Percentiles rank a stretch among this genome's conserved stretches.
Conservation (phyloP, 2,888 invertebrate species). For the Ctenicera cuprea region DNA sequence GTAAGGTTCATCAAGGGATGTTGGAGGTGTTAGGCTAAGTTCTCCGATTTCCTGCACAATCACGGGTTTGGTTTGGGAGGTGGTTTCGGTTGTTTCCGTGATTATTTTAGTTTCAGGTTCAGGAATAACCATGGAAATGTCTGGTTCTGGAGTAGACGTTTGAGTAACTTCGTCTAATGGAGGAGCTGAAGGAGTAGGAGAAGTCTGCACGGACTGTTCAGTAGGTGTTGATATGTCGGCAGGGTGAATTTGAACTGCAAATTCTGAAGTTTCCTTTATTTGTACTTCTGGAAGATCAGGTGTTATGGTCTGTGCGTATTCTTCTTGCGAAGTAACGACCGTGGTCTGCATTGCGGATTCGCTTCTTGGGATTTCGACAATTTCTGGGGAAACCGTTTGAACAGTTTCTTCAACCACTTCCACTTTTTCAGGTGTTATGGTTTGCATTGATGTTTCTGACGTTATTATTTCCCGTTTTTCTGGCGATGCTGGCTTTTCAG, state of each 20-base stretch:
- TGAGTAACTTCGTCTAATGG: conserved; percentile 58
- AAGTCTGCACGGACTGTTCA: conserved; percentile 71
- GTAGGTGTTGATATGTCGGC: conserved; percentile 56
- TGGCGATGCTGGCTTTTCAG: conserved; percentile 63
- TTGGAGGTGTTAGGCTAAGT: conserved; percentile 50
- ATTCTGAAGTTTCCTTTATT: conserved; percentile 61
- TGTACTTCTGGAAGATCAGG: conserved; percentile 61
- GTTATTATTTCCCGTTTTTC: conserved; percentile 59
- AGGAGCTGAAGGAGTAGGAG: conserved; percentile 70
- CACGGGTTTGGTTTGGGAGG: conserved; percentile 78
- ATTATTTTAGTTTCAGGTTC: conserved; percentile 58
- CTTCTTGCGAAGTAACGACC: conserved; percentile 64
- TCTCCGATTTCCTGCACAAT: conserved; percentile 64
- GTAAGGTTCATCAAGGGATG: conserved; percentile 73
- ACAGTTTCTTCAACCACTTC: conserved; percentile 65
- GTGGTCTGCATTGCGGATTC: conserved; percentile 70
- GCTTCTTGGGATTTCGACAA: conserved; percentile 59
- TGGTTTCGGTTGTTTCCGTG: conserved; percentile 65
- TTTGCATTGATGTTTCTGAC: conserved; percentile 72
- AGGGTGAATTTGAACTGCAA: conserved; percentile 62
- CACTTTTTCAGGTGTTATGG: conserved; percentile 66
- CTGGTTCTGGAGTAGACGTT: conserved; percentile 56
- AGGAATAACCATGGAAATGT: not conserved
- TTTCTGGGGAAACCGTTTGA: conserved; percentile 66
- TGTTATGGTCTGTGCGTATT: conserved; percentile 71